phyloP scores from a whole-genome alignment of 1,140 invertebrate genomes.

The Danaus plexippus region DNA sequence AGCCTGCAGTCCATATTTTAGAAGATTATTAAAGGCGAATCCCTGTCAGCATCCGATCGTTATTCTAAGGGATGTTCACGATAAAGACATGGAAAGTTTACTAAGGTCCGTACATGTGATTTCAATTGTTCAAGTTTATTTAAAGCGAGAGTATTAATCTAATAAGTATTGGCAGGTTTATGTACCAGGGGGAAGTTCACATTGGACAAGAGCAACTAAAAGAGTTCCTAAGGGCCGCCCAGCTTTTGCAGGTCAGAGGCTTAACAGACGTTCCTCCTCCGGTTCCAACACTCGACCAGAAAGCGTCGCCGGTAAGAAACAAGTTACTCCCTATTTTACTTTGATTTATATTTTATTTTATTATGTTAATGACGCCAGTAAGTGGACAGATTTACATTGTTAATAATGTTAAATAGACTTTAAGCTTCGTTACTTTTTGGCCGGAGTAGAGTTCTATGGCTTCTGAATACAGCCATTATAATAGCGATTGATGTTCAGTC shows the following conservation, averaged over 20 bases:
- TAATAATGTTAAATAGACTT: no score
- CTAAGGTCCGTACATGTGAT: conserved; percentile 74
- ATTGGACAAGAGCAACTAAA: conserved; percentile 91
- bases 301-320: conserved; percentile 58
- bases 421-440: no score
- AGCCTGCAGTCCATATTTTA: conserved; percentile 93
- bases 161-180: conserved; percentile 76
- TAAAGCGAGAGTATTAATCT: conserved; percentile 1
- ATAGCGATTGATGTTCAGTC: not conserved
- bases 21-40: conserved; percentile 90
- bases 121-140: conserved; percentile 1
- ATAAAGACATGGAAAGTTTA: conserved; percentile 91
- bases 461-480: no score
- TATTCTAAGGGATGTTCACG: conserved; percentile 89
- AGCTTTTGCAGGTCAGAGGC: conserved; percentile 91
- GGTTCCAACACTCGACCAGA: conserved; percentile 66
- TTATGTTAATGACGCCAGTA: no score
- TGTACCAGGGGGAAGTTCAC: conserved; percentile 96
- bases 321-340: not conserved
- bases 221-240: conserved; percentile 91
- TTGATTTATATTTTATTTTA: no score
- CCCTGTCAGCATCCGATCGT: conserved; percentile 95
- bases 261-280: conserved; percentile 86
- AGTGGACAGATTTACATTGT: no score
- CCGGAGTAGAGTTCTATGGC: no score